Percentiles rank a stretch among this genome's conserved stretches.
These are phyloP conservation scores for Parnassius orleans DNA, from an alignment of 2,888 invertebrate genomes.

Conservation along the genomic window DNA sequence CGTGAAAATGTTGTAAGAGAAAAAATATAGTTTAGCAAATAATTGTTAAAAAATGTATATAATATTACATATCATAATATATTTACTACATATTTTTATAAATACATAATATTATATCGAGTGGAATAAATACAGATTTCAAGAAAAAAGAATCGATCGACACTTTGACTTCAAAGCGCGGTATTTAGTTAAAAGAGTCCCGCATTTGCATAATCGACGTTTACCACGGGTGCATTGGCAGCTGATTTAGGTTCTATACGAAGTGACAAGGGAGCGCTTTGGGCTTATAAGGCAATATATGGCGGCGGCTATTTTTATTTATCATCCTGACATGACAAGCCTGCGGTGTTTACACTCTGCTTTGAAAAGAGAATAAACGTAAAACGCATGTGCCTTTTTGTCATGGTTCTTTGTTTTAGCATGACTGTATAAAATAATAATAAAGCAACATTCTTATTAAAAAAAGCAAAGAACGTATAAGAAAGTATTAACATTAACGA, in stretches of 20 bases:
- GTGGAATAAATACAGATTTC: conserved; percentile 22
- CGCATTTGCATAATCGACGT: conserved; percentile 76
- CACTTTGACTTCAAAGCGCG: conserved; percentile 32
- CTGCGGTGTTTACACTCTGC: conserved; percentile 36
- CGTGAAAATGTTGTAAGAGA: no score
- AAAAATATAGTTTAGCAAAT: no score
- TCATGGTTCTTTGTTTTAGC: no score
- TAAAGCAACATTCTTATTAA: no score
- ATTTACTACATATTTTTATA: no score
- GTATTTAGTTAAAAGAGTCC: conserved; percentile 52
- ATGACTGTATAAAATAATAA: no score
- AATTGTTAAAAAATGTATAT: no score
- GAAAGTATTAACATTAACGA: no score
- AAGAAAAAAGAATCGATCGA: conserved; percentile 33
- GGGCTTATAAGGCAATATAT: conserved; percentile 70
- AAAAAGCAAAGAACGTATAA: no score
- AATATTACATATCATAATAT: no score
- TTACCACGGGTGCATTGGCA: conserved; percentile 74
- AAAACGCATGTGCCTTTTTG: no score
- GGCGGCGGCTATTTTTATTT: conserved; percentile 63
- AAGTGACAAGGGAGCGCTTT: conserved; percentile 63
- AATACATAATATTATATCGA: no score
- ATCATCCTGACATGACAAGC: conserved; percentile 50
- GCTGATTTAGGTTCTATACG: conserved; percentile 70
- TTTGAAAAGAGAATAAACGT: conserved; percentile 27